Base-by-base conservation (phyloP, 2,797 vertebrate species). In the Chelon labrosus region DNA sequence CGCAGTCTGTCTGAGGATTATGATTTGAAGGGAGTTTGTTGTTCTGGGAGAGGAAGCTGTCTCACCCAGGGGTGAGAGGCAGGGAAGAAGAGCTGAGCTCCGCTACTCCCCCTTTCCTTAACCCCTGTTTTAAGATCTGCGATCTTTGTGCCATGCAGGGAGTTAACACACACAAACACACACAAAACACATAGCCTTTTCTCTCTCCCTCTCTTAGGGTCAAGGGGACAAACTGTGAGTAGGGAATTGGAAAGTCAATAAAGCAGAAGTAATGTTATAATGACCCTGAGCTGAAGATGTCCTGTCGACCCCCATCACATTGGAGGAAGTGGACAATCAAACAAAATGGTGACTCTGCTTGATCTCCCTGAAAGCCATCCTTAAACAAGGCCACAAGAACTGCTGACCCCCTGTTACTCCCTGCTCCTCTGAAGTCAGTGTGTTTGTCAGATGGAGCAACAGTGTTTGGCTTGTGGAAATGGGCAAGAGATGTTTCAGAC, bases 181-280 rank as follows among this genome's bases (percentile, higher is more conserved):
- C 72, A 88, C 73, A 88, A 74, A 68, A 80, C 69, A 77, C 44
- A 62, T 49, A 71, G 70, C 63, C 55, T 77, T 89, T 80, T 82
- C 83, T 79, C 75, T 75, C 82, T 80, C 84, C 74, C 73, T 80
- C 75, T 68, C 79, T 63, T 27, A 2, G 83, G 93, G 90, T 94
- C 91, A 94, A 86, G 90, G 90, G 91, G 86, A 93, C 94, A 94
- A 92, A 93, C 93, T 92, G 92, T 92, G 90, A 93, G 88, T 88
- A 90, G 84, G 90, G 90, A 92, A 94, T 94, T 93, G 90, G 86
- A 94, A 94, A 94, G 92, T 93, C 93, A 92, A 93, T 93, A 94
- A 95, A 92, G 92, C 90, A 91, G 89, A 91, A 94, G 91, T 93
- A 94, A 94, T 94, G 94, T 93, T 94, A 90, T 91, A 93, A 92